Evolutionary conservation across 2,113 vertebrate species (phyloP), one percentile per base, ranked within the genome.

Genomic region (Mohoua ochrocephala): DNA sequence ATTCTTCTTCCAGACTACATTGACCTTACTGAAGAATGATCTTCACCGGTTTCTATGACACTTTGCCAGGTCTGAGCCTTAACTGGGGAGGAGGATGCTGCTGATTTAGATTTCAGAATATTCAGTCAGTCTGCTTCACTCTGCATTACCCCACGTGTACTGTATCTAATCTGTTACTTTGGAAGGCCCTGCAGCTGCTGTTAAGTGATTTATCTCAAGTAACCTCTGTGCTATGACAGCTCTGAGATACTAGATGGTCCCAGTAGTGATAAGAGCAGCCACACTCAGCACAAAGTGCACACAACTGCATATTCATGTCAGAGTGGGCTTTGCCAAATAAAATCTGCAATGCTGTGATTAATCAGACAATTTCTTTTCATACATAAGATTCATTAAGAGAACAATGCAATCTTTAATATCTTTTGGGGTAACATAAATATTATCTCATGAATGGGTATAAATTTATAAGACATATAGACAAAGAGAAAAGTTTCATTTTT

Each of bases 201-300:
- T 44, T 96, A 95, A 97, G 93, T 95, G 91, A 97, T 97, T 97
- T 97, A 96, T 97, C 91, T 95, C 83, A 75, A 96, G 84, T 95
- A 97, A 88, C 81, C 87, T 95, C 91, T 95, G 69, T 94, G 70
- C 81, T 96, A 59, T 98, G 95, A 97, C 96, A 97, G 93, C 69
- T 97, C 64, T 78, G 87, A 92, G 95, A 93, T 92, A 86, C 75
- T 70, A 87, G 91, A 91, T 67, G 87, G 87, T 97, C 93, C 80
- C 91, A 88, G 37, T 44, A 93, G 94, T 71, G 95, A 85, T 92
- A 96, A 95, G 81, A 93, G 65, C 47, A 95, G 85, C 70, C 89
- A 86, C 42, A 84, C 56, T 91, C 84, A 96, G 87, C 85, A 97
- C 45, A 95, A 96, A 95, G 70, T 92, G 71, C 49, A 95, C 49